Evolutionary conservation across 1,140 invertebrate species (phyloP), one percentile per base, ranked within the genome.

Genomic region (Periplaneta americana): DNA sequence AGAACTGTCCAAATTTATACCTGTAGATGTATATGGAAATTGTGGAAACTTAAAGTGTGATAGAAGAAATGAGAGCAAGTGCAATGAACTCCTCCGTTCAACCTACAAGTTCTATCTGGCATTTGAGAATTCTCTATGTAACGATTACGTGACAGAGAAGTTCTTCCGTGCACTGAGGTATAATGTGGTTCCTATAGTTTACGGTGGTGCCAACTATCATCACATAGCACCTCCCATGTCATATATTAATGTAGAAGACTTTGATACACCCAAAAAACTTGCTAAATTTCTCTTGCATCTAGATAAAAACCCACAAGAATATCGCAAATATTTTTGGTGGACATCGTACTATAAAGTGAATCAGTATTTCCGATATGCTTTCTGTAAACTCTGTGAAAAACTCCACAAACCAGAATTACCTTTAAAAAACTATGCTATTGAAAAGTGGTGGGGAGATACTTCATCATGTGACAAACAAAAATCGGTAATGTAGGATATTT

Each of bases 21-120:
- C 85, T 6, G 90, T 95, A 10, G 93, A 95, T 85, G 88, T 94
- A n/a, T 95, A 91, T 83, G 95, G 95, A n/a, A 82, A 80, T 0
- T 96, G 95, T 87, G 91, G 83, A 84, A 9, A n/a, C n/a, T n/a
- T n/a, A n/a, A n/a, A n/a, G n/a, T n/a, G n/a, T n/a, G n/a, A n/a
- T n/a, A n/a, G n/a, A n/a, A n/a, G n/a, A n/a, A n/a, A n/a, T n/a
- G n/a, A 34, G 86, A 2, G 48, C n/a, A 57, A 57, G 48, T 57
- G 48, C 48, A 57, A 57, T 2, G 48, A 4, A 57, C 39, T 57
- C 39, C 13, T 15, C 39, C 11, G 22, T n/a, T 15, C 11, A 22
- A 57, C 39, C 11, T 57, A 57, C 39, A 4, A 18, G 17, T n/a
- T n/a, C n/a, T n/a, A n/a, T n/a, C n/a, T n/a, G n/a, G n/a, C n/a